These are phyloP conservation scores for Dynastes maya DNA, from an alignment of 2,888 invertebrate species.

Conservation along the genomic window DNA sequence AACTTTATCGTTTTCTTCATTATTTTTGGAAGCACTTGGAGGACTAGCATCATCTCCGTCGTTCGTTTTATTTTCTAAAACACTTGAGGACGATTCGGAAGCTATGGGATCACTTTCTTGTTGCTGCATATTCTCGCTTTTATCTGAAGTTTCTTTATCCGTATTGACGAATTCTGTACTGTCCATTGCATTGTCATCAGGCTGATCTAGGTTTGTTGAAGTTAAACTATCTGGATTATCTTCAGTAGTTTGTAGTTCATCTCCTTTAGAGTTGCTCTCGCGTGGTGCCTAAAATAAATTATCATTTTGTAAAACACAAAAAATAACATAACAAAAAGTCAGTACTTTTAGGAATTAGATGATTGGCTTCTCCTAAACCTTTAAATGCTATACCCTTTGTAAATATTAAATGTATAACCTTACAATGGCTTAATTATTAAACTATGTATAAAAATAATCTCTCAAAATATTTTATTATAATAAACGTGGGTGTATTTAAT, in stretches of 20 bases:
- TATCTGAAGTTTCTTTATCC: conserved; percentile 40
- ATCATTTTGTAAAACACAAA: not conserved
- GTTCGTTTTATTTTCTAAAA: conserved; percentile 58
- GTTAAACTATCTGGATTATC: conserved; percentile 48
- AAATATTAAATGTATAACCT: too few species aligned
- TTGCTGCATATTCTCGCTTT: conserved; percentile 46
- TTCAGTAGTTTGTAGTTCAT: not conserved
- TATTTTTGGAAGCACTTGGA: conserved; percentile 37
- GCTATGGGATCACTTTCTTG: conserved; percentile 47
- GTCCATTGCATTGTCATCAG: conserved; percentile 36
- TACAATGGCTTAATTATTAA: too few species aligned
- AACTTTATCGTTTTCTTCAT: conserved; percentile 23
- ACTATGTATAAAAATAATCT: too few species aligned
- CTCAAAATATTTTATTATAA: too few species aligned
- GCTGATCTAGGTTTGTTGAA: conserved; percentile 32
- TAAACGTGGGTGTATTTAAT: too few species aligned
- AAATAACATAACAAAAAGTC: not conserved
- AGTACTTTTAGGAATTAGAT: too few species aligned
- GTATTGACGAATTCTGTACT: conserved; percentile 46
- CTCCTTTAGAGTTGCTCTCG: conserved; percentile 1
- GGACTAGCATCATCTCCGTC: conserved; percentile 58
- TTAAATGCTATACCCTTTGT: too few species aligned
- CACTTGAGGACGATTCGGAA: conserved; percentile 43
- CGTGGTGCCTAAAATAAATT: conserved; percentile 21
- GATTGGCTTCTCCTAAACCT: too few species aligned